Evolutionary conservation across 2,888 invertebrate genomes (phyloP).

Genomic region (Teleogryllus oceanicus): DNA sequence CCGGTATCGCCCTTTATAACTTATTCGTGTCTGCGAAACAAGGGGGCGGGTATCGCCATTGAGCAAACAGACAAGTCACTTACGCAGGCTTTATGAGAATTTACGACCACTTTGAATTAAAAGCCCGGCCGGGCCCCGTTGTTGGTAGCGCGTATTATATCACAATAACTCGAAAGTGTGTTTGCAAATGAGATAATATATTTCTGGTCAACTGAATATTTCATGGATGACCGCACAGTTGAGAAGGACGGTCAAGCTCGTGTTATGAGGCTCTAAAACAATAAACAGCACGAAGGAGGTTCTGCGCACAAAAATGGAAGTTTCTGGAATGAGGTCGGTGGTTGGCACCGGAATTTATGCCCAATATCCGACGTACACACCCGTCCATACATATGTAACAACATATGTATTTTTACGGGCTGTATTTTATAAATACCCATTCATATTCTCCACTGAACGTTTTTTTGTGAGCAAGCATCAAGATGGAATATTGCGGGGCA

Average conservation of each 20-base stretch:
- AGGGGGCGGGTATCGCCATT: no score
- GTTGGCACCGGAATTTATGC: background rate
- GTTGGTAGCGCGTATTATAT: background rate
- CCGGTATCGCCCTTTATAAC: no score
- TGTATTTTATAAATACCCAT: background rate
- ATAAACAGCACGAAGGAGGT: background rate
- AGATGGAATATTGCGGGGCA: no score
- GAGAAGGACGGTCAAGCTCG: background rate
- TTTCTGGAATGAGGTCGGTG: background rate
- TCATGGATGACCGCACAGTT: background rate
- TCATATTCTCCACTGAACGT: background rate
- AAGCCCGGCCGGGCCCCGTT: background rate
- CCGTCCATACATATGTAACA: background rate
- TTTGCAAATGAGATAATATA: conserved; percentile 7
- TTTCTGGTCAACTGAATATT: conserved; percentile 1
- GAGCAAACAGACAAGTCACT: no score
- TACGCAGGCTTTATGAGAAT: background rate
- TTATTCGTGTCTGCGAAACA: no score
- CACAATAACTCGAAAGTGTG: background rate
- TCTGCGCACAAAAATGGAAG: background rate
- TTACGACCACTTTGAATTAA: conserved; percentile 3
- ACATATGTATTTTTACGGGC: background rate
- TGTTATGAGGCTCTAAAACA: conserved; percentile 1
- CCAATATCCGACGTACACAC: conserved; percentile 9
- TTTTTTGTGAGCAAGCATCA: no score